Evolutionary conservation across 64 coral and sea anemone genomes (phyloP), one percentile per base, ranked within the genome.

Genomic region (Actinia tenebrosa): DNA sequence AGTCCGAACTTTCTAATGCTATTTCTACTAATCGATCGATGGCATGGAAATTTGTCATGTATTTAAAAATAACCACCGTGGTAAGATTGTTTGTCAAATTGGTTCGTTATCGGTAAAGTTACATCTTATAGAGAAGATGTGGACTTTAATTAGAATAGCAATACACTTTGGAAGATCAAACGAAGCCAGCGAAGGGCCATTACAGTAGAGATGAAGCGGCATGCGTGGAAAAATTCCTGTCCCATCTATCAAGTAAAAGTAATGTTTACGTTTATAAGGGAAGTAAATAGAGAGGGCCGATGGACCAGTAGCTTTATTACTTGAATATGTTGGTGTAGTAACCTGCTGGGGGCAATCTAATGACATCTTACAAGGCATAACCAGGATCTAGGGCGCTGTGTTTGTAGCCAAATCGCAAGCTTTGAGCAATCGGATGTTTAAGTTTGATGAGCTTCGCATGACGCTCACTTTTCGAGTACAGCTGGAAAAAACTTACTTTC

Each of bases 401-500:
- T 75, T 75, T 75, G 69, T 75, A 18, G 69, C 18, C 69, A n/a
- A 18, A 75, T 75, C 69, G 69, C 69, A 75, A 14, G 69, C 69
- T 75, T 75, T 75, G 69, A 75, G 69, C n/a, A 27, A 75, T 42
- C 69, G 69, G 69, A 75, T 75, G 69, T 75, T 75, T 75, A 75
- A 75, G 3, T 75, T 75, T 75, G n/a, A 42, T 75, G 23, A 42
- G n/a, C 69, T 42, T 75, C 3, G 69, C 69, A 75, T 75, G 69
- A 75, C 69, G 69, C 69, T 30, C 26, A 13, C 69, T 75, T 42
- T 42, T 75, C 69, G 4, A 22, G 42, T 37, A 42, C 69, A 75
- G 23, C 26, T 75, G 69, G n/a, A 30, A 8, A 75, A 75, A 75
- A 75, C 26, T 75, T 42, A 16, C 69, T 75, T 75, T 26, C 69